Conservation (phyloP, 2,113 vertebrate genomes). For the Grallaria varia region DNA sequence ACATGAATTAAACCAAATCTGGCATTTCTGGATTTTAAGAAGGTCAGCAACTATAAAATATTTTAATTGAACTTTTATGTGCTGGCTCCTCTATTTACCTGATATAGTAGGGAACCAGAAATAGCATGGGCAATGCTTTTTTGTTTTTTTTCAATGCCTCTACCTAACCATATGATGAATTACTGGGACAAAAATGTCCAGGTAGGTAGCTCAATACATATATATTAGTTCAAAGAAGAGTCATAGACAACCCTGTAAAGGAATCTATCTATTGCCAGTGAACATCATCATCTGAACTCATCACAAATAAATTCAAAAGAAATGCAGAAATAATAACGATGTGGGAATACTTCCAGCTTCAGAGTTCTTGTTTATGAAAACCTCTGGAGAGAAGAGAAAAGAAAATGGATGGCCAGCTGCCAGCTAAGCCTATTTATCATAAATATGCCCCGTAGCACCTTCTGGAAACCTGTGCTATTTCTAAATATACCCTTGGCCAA, state of each 20-base stretch:
- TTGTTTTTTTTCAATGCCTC: not conserved
- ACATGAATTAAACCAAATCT: not conserved
- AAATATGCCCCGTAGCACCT: not conserved
- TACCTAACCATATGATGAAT: not conserved
- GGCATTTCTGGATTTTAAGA: not conserved
- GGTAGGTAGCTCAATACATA: not conserved
- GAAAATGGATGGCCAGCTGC: not conserved
- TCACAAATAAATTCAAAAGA: not conserved
- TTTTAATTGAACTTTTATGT: not conserved
- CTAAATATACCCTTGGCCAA: not conserved
- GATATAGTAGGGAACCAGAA: not conserved
- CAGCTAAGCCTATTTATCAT: slow-evolving; percentile 11
- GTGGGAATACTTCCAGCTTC: not conserved
- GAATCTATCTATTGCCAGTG: not conserved
- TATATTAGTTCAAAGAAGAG: not conserved
- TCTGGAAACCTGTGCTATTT: not conserved
- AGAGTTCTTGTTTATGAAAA: slow-evolving; percentile 11
- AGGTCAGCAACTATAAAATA: not conserved
- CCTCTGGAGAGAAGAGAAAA: not conserved
- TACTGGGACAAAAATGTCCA: not conserved
- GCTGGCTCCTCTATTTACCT: not conserved
- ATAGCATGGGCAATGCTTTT: not conserved
- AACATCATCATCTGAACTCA: not conserved
- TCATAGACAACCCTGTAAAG: not conserved
- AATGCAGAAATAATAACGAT: not conserved